Evolutionary conservation across 2,888 invertebrate genomes (phyloP).

Genomic region (Drosophila birchii): DNA sequence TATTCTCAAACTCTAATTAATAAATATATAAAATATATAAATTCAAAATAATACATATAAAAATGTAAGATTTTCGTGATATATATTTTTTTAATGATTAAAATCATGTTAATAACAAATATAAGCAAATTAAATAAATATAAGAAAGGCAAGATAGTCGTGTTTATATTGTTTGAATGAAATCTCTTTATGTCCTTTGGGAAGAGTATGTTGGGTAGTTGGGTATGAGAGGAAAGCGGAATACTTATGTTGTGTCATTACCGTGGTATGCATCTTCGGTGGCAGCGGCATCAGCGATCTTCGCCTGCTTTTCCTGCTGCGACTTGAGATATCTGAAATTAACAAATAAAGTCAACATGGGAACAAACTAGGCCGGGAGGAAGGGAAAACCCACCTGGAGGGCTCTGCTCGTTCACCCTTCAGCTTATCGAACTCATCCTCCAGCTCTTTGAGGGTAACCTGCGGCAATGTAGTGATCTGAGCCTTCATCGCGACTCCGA

Average conservation of each 20-base stretch:
- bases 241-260: slow-evolving; percentile 49
- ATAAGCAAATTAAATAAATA: neutral
- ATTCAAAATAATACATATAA: no score
- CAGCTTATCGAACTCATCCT: slow-evolving; percentile 93
- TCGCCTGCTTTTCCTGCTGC: slow-evolving; percentile 84
- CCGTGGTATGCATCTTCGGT: slow-evolving; percentile 85
- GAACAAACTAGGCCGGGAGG: accelerated
- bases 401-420: slow-evolving; percentile 84
- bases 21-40: neutral
- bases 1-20: neutral
- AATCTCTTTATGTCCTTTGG: neutral
- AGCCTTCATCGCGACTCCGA: slow-evolving; percentile 92
- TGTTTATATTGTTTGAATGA: neutral
- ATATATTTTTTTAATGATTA: no score
- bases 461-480: slow-evolving; percentile 95
- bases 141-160: neutral
- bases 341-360: neutral
- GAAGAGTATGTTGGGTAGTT: neutral
- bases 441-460: slow-evolving; percentile 94
- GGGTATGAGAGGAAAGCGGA: neutral
- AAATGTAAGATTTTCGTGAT: no score
- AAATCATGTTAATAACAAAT: no score
- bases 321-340: slow-evolving; percentile 82
- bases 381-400: slow-evolving; percentile 63
- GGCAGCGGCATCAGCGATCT: slow-evolving; percentile 83